Evolutionary conservation across 2,113 vertebrate genomes (phyloP).

Genomic region (Sminthopsis crassicaudata): DNA sequence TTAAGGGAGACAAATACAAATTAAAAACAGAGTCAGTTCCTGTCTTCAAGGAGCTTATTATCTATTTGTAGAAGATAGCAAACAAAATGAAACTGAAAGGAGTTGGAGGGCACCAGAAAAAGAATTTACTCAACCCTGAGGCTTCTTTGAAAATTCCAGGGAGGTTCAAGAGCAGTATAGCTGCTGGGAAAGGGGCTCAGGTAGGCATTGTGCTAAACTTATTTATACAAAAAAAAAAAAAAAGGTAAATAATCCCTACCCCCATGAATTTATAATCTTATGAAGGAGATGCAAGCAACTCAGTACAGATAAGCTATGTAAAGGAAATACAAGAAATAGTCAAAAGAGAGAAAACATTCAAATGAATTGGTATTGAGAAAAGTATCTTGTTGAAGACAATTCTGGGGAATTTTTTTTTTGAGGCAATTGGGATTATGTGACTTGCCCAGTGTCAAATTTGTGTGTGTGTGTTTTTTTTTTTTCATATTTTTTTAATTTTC

Average conservation of each 20-base stretch:
- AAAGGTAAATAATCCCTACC: background rate
- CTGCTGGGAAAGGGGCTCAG: background rate
- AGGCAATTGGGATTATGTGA: too few species aligned
- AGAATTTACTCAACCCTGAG: background rate
- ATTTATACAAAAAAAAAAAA: background rate
- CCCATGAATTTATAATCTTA: background rate
- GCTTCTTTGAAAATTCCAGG: background rate
- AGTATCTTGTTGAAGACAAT: background rate
- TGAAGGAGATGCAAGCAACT: background rate
- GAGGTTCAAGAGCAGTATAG: background rate
- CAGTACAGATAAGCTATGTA: background rate
- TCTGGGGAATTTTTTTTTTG: too few species aligned
- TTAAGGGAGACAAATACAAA: background rate
- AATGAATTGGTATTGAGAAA: background rate
- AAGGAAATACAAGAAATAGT: background rate
- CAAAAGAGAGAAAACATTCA: background rate
- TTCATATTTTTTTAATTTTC: too few species aligned
- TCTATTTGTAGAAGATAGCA: background rate
- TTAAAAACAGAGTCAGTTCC: background rate
- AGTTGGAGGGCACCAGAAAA: background rate
- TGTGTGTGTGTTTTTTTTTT: too few species aligned
- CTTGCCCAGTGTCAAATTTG: too few species aligned
- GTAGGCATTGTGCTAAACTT: background rate
- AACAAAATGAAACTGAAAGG: background rate
- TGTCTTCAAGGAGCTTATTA: background rate